Conservation (phyloP, 2,888 invertebrate species). For the Thalpophila matura region DNA sequence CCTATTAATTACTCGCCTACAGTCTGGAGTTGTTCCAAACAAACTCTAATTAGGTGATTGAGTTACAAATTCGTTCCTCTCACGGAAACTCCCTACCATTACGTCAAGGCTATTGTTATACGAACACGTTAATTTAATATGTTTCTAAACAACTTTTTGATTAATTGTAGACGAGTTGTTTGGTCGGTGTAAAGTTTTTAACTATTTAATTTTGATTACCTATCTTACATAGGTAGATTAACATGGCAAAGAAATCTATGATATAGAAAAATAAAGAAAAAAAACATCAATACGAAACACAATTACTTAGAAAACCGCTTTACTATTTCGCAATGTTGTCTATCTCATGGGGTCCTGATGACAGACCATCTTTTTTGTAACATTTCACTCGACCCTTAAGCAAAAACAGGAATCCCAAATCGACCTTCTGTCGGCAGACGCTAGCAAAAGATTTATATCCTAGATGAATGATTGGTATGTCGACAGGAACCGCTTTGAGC, state of each 20-base stretch:
- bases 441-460: constrained; percentile 80
- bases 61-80: constrained; percentile 81
- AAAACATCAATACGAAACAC: not conserved
- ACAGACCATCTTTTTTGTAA: constrained; percentile 75
- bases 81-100: constrained; percentile 68
- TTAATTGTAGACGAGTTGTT: constrained; percentile 33
- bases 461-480: constrained; percentile 77
- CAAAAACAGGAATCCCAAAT: constrained; percentile 79
- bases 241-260: not conserved
- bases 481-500: constrained; percentile 69
- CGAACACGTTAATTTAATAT: constrained; percentile 64
- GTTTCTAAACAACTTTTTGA: constrained; percentile 57
- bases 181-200: constrained; percentile 15
- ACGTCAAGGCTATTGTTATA: constrained; percentile 72
- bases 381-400: constrained; percentile 75
- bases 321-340: constrained; percentile 59
- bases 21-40: constrained; percentile 75
- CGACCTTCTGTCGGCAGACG: constrained; percentile 76
- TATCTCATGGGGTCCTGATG: constrained; percentile 77
- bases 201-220: not conserved
- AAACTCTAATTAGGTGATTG: constrained; percentile 84
- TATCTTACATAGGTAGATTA: not conserved
- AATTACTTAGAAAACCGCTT: constrained; percentile 21
- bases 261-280: not conserved
- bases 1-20: constrained; percentile 75